Conservation (phyloP, 2,797 vertebrate genomes). For the Pterois miles region DNA sequence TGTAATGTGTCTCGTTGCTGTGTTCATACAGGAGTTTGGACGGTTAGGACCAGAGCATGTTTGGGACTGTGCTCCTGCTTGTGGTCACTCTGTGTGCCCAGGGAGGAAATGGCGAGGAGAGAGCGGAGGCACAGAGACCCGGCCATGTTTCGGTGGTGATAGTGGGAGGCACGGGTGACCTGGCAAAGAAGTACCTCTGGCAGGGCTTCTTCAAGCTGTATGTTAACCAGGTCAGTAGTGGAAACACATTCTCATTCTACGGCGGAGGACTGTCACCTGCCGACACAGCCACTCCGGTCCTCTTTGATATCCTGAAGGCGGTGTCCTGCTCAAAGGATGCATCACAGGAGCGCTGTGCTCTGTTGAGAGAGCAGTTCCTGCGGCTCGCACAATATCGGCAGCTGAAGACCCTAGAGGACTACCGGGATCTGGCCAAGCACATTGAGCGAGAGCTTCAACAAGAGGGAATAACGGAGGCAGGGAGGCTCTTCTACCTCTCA, state of each 20-base stretch:
- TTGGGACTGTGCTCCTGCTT: slow-evolving; percentile 68
- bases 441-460: slow-evolving; percentile 80
- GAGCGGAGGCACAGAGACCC: slow-evolving; percentile 62
- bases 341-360: slow-evolving; percentile 79
- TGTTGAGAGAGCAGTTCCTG: slow-evolving; percentile 91
- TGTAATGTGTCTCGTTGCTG: slow-evolving; percentile 13
- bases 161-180: slow-evolving; percentile 92
- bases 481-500: slow-evolving; percentile 95
- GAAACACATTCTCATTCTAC: slow-evolving; percentile 92
- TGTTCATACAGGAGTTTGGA: slow-evolving; percentile 55
- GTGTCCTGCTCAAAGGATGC: slow-evolving; percentile 84
- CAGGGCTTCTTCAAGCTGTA: slow-evolving; percentile 95
- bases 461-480: slow-evolving; percentile 87
- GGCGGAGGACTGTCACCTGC: slow-evolving; percentile 83
- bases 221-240: slow-evolving; percentile 82
- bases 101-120: slow-evolving; percentile 56
- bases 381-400: slow-evolving; percentile 88
- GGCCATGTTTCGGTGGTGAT: slow-evolving; percentile 91
- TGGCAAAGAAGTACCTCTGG: slow-evolving; percentile 97
- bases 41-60: slow-evolving; percentile 72
- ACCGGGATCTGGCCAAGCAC: slow-evolving; percentile 80
- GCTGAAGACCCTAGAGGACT: slow-evolving; percentile 86
- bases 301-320: slow-evolving; percentile 88
- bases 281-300: slow-evolving; percentile 77
- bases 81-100: slow-evolving; percentile 64